Conservation (phyloP, 53 echinoderm and acorn worm genomes). For the Henricia sp. region DNA sequence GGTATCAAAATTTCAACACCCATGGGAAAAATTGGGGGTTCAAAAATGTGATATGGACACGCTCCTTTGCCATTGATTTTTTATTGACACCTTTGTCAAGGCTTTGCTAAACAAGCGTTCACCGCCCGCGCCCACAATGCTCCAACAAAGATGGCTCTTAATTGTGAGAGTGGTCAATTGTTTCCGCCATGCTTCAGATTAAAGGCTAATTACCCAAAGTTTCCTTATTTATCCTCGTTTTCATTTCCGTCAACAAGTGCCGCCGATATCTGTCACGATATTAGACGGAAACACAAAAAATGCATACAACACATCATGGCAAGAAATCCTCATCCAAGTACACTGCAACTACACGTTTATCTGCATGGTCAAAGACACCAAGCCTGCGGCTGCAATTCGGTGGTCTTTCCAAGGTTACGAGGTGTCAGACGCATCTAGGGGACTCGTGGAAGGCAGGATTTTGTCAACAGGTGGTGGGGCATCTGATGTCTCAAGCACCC, state of each 20-base stretch:
- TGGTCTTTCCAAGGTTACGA: constrained; percentile 1
- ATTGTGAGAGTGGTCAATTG: too few species aligned
- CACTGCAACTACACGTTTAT: neutral
- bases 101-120: too few species aligned
- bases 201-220: too few species aligned
- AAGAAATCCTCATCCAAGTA: neutral
- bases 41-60: too few species aligned
- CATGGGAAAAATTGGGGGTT: too few species aligned
- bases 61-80: too few species aligned
- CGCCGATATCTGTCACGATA: constrained; percentile 10
- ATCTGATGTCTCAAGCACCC: neutral
- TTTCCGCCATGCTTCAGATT: too few species aligned
- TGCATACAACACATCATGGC: neutral
- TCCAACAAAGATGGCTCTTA: too few species aligned
- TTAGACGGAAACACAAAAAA: neutral
- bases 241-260: neutral
- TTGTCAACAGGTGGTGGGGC: neutral
- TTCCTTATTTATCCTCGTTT: too few species aligned
- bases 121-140: too few species aligned
- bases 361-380: neutral
- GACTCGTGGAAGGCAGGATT: neutral
- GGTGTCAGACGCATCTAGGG: neutral
- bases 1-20: too few species aligned
- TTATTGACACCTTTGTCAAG: too few species aligned
- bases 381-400: neutral